Base-by-base conservation (phyloP, 2,888 invertebrate genomes). In the Drosophila hamatofila region DNA sequence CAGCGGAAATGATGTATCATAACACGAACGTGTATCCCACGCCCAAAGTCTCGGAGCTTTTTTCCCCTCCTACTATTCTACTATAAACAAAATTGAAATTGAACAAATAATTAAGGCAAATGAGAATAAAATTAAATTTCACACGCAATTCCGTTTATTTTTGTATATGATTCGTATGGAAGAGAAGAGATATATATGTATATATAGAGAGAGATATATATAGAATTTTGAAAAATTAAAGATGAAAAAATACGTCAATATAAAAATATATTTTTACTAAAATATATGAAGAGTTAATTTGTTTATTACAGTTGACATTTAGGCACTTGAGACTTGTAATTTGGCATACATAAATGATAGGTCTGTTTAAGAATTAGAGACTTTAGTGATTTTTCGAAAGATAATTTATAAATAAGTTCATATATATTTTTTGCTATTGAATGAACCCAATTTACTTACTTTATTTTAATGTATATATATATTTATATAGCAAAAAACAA, bases 1-100 rank as follows among this genome's bases (percentile, higher is more conserved):
- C 86, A 75, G 59, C 81, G 83, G 76, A 86, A 88, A 83, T 76
- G 72, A 75, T 88, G 78, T 76, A 70, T 86, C 86, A 78, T 73
- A 48, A 30, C 59, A 52, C 30, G 51, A 52, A 27, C 8, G 70
- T 59, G 70, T 59, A 70, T 80, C 81, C 81, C 86, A 80, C 86
- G 65, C 68, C 75, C 78, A 71, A 21, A 14, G 14, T 69, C 55
- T 56, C 65, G 30, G 58, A 71, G 80, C 77, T 84, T 84, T 84
- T 61, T 46, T 44, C 3, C 6, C n/a, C 11, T 35, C 61, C 52
- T 16, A 0, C 49, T 78, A 78, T 35, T 58, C 52, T 16, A 0
- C 49, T 78, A 78, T 84, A 88, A 84, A 84, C 84, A 88, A 86
- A 75, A 18, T 1, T 9, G 18, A 57, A 64, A 59, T 25, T 41